phyloP scores from a whole-genome alignment of 1,140 invertebrate genomes.

The Helicorthomorpha holstii region DNA sequence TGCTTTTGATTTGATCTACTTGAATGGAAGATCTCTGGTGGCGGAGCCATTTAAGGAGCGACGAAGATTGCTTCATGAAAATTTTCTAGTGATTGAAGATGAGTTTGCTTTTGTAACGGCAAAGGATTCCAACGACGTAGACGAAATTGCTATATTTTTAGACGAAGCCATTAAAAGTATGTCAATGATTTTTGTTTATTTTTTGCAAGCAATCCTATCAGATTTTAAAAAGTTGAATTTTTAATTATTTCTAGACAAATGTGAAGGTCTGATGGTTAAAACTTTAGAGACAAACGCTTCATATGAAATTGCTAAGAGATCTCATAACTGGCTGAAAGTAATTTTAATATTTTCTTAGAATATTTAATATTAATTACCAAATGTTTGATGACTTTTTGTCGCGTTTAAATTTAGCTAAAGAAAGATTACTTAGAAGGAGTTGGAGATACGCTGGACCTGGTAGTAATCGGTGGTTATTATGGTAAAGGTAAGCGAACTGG shows the following conservation, averaged over 20 bases:
- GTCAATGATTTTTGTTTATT: conserved; percentile 2
- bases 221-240: neutral
- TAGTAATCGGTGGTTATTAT: conserved; percentile 87
- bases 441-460: conserved; percentile 71
- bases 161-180: conserved; percentile 85
- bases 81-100: conserved; percentile 59
- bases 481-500: conserved; percentile 91
- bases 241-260: conserved; percentile 47
- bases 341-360: neutral
- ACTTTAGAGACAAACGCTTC: conserved; percentile 79
- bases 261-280: conserved; percentile 99
- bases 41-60: conserved; percentile 56
- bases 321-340: conserved; percentile 87
- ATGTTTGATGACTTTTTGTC: neutral
- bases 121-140: conserved; percentile 66
- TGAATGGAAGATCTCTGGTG: conserved; percentile 80
- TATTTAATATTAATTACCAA: neutral
- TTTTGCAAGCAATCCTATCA: neutral
- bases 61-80: conserved; percentile 49
- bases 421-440: conserved; percentile 94
- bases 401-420: conserved; percentile 42
- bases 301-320: conserved; percentile 96
- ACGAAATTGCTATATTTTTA: conserved; percentile 86
- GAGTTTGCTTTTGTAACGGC: conserved; percentile 77
- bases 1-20: conserved; percentile 90